Base-by-base conservation (phyloP, 2,888 invertebrate species). In the Acholoe squamosa region DNA sequence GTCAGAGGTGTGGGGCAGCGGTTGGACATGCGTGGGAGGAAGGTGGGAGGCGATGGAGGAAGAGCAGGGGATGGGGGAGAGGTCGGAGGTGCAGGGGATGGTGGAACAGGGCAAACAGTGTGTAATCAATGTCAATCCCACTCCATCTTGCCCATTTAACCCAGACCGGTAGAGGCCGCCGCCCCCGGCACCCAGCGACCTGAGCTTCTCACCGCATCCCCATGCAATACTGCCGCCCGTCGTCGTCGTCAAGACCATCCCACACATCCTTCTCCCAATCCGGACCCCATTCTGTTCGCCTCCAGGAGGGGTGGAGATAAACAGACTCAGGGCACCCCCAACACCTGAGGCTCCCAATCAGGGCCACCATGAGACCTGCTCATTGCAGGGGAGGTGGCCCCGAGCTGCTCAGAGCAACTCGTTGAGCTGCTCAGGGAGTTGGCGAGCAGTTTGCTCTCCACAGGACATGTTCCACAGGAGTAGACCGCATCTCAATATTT, bases 81-180 rank as follows among this genome's bases (percentile, higher is more conserved):
- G 61, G 22, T n/a, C 14, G 76, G 76, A 14, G 31, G 25, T 7
- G 71, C 71, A 14, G 25, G 25, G 25, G 28, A 61, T n/a, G 19
- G 61, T 34, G 19, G 33, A 19, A 19, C 86, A 86, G 22, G 28
- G 54, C 86, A 86, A 86, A 86, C 86, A 86, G 28, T 31, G 28
- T 52, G 86, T 86, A 86, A 86, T 86, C 86, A 86, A 52, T 54
- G 86, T 52, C 54, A 54, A 86, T 86, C 52, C 54, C 86, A 86
- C 86, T 86, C 86, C 51, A 86, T 86, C 86, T 86, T 33, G 22
- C 31, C 54, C 86, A 86, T 54, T 86, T 86, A 86, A 54, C 86
- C 43, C 86, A 16, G 25, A 28, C 52, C 22, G 28, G 43, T 16
- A 54, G 28, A 19, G 86, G 14, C 86, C 31, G 25, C 28, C 28